These are phyloP conservation scores for Drosophila nr. fundita DNA, from an alignment of 2,888 invertebrate genomes.

Conservation along the genomic window DNA sequence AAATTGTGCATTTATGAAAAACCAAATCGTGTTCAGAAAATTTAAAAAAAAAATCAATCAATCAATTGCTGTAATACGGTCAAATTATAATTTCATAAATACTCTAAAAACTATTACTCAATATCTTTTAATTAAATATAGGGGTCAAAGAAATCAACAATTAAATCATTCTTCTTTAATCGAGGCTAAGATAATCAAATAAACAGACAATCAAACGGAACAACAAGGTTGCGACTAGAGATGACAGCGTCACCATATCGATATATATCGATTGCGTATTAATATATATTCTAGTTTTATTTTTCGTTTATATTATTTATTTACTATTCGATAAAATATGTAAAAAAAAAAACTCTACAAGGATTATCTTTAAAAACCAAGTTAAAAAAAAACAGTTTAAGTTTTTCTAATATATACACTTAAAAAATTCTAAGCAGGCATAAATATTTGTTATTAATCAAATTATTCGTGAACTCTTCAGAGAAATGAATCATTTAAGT, in stretches of 20 bases:
- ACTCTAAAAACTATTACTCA: neutral
- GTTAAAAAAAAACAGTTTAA: neutral
- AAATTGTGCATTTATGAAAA: neutral
- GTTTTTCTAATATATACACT: neutral
- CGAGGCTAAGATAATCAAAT: slow-evolving; percentile 50
- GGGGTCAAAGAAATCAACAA: slow-evolving; percentile 3
- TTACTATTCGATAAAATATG: neutral
- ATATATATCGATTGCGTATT: neutral
- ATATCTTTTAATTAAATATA: slow-evolving; percentile 10
- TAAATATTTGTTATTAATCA: neutral
- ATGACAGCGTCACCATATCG: slow-evolving; percentile 20
- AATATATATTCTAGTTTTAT: neutral
- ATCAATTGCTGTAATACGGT: no score
- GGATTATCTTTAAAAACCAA: neutral
- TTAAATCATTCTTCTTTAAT: slow-evolving; percentile 31
- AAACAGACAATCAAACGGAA: slow-evolving; percentile 31
- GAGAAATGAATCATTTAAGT: no score
- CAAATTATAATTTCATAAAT: neutral
- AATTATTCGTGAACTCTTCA: neutral
- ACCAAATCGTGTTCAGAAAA: neutral
- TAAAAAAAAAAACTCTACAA: neutral
- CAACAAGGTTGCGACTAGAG: slow-evolving; percentile 29
- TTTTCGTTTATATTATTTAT: neutral
- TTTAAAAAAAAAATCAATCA: neutral
- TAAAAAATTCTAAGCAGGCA: fast-evolving